Percentiles rank a stretch among this genome's conserved stretches.
These are phyloP conservation scores for Archips xylosteana DNA, from an alignment of 2,888 invertebrate species.

Conservation along the genomic window DNA sequence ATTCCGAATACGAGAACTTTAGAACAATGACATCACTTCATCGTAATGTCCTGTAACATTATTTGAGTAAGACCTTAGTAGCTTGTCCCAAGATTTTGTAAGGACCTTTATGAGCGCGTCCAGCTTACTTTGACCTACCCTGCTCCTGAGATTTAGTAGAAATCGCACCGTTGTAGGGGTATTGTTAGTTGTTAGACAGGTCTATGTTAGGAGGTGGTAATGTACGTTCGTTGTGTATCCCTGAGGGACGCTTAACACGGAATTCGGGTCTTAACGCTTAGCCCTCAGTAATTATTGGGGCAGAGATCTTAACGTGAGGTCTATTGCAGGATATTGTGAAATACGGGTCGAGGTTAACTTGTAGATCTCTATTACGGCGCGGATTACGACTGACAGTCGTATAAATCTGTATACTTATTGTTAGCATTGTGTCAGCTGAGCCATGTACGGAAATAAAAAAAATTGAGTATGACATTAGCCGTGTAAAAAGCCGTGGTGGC, in stretches of 20 bases:
- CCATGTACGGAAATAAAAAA: neutral
- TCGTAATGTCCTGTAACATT: slow-evolving; percentile 60
- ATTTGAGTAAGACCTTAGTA: slow-evolving; percentile 60
- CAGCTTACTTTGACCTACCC: slow-evolving; percentile 54
- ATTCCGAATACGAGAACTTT: slow-evolving; percentile 46
- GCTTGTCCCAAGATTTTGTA: slow-evolving; percentile 61
- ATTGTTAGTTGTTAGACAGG: slow-evolving; percentile 52
- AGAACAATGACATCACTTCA: slow-evolving; percentile 48
- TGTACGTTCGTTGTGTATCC: slow-evolving; percentile 67
- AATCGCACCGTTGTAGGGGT: slow-evolving; percentile 45
- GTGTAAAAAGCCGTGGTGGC: no score
- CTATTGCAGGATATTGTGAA: slow-evolving; percentile 41
- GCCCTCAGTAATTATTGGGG: slow-evolving; percentile 78
- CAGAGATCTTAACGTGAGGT: slow-evolving; percentile 50
- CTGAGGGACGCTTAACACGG: slow-evolving; percentile 75
- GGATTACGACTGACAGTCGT: slow-evolving; percentile 8
- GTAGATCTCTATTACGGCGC: slow-evolving; percentile 26
- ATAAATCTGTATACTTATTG: slow-evolving; percentile 7
- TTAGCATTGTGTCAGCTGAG: neutral
- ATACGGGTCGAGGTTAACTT: slow-evolving; percentile 33
- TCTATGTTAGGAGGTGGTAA: slow-evolving; percentile 74
- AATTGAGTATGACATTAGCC: no score
- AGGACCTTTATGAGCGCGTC: slow-evolving; percentile 51
- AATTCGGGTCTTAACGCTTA: slow-evolving; percentile 76
- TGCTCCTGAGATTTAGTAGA: slow-evolving; percentile 41